Evolutionary conservation across 2,113 vertebrate genomes (phyloP).

Genomic region (Athene noctua): DNA sequence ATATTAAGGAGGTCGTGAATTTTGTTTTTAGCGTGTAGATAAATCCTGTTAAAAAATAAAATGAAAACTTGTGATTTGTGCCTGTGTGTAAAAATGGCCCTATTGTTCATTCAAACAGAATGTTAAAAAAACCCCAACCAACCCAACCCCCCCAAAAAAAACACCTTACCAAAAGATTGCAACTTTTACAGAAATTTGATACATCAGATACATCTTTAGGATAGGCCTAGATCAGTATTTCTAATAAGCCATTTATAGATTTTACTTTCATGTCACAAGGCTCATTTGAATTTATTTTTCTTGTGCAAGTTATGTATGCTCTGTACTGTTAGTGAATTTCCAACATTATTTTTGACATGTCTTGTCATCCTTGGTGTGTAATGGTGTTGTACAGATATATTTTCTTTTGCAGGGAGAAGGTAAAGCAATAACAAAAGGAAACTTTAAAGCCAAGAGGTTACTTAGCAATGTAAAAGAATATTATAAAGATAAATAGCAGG

Average conservation of each 20-base stretch:
- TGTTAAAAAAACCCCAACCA: rapidly evolving
- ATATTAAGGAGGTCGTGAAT: constrained; percentile 39
- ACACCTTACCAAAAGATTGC: not conserved
- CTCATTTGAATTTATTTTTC: not conserved
- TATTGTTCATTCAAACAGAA: not conserved
- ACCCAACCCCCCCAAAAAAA: not conserved
- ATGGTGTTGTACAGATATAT: not conserved
- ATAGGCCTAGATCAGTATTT: not conserved
- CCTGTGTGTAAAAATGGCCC: not conserved
- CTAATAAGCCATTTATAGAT: not conserved
- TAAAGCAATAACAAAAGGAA: not conserved
- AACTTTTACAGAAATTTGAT: no score
- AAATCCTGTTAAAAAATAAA: not conserved
- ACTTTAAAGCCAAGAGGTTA: not conserved
- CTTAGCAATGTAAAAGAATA: not conserved
- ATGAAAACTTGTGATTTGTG: not conserved
- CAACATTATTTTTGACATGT: not conserved
- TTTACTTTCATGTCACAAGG: not conserved
- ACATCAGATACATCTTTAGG: not conserved
- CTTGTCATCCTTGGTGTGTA: not conserved
- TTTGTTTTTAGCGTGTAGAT: constrained; percentile 28
- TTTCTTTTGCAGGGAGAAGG: not conserved
- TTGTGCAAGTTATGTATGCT: not conserved
- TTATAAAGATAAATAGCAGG: not conserved
- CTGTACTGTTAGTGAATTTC: not conserved